Percentiles rank a stretch among this genome's conserved stretches.
Evolutionary conservation across 2,797 vertebrate genomes (phyloP).

Genomic region (Microctenopoma steveboyesi): DNA sequence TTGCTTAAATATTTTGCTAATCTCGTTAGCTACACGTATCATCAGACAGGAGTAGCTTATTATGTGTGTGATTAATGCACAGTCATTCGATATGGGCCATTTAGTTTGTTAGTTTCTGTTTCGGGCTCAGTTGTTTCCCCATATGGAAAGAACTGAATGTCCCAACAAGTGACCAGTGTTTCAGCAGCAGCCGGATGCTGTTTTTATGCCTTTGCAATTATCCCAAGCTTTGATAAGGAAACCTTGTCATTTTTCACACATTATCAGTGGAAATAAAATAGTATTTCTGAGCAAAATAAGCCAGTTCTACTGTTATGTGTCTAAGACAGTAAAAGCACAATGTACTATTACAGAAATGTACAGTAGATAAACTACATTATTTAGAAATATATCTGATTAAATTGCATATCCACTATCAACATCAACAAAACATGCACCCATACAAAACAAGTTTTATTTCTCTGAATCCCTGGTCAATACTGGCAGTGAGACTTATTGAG

Average conservation of each 20-base stretch:
- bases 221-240: not conserved
- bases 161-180: not conserved
- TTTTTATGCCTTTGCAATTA: no score
- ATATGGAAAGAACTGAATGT: not conserved
- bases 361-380: not conserved
- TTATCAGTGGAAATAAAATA: not conserved
- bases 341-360: not conserved
- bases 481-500: conserved; percentile 72
- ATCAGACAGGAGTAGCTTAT: conserved; percentile 29
- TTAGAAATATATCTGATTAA: not conserved
- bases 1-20: conserved; percentile 44
- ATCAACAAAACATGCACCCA: not conserved
- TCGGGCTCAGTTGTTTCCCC: conserved; percentile 8
- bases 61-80: conserved; percentile 42
- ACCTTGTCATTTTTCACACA: not conserved
- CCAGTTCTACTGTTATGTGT: not conserved
- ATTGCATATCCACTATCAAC: not conserved
- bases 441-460: no score
- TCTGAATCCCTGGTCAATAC: conserved; percentile 38
- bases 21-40: conserved; percentile 36
- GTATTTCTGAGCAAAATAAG: not conserved
- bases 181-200: not conserved
- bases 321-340: not conserved
- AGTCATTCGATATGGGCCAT: conserved; percentile 17
- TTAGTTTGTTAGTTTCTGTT: conserved; percentile 25